Base-by-base conservation (phyloP, 2,797 vertebrate species). In the Esox masquinongy region DNA sequence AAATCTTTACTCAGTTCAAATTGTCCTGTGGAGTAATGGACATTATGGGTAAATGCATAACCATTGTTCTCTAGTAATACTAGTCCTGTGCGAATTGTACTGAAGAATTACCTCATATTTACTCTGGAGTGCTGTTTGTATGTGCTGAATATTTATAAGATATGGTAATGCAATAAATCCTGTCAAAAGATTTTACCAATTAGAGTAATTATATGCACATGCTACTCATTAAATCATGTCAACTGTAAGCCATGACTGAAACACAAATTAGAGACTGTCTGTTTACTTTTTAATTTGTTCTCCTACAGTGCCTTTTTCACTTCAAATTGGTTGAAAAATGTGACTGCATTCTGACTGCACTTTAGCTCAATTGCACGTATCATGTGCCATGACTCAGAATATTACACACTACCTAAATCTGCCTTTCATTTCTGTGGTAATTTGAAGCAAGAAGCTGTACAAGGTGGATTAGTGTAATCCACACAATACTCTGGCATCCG, bases 71-170 rank as follows among this genome's bases (percentile, higher is more conserved):
- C 43, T 47, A 47, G 9, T 43, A 43, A 43, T 47, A 47, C 43
- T 14, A 47, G 6, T 47, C 43, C 43, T 11, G 43, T 47, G 43
- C 43, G 43, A 47, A 47, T 12, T 47, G 9, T 78, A 77, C 75
- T 7, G 71, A 73, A 72, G 69, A 79, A 73, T 70, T 79, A 78
- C 70, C 50, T 73, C 74, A 79, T 77, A 84, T 84, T 64, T 79
- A 78, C 77, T 68, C 67, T 56, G 53, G 51, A 79, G 47, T 68
- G 73, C 76, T 68, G 85, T 89, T 92, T 83, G 79, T 82, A 91
- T 86, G 75, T 71, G 36, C 77, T 89, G 85, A 90, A 90, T 91
- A 86, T 91, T 87, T 85, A 85, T 90, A 80, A 85, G 80, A 83
- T 85, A 87, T 89, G 77, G 82, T 81, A 89, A 86, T 86, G 71